These are phyloP conservation scores for Mohoua ochrocephala DNA, from an alignment of 2,113 vertebrate species.

Conservation along the genomic window DNA sequence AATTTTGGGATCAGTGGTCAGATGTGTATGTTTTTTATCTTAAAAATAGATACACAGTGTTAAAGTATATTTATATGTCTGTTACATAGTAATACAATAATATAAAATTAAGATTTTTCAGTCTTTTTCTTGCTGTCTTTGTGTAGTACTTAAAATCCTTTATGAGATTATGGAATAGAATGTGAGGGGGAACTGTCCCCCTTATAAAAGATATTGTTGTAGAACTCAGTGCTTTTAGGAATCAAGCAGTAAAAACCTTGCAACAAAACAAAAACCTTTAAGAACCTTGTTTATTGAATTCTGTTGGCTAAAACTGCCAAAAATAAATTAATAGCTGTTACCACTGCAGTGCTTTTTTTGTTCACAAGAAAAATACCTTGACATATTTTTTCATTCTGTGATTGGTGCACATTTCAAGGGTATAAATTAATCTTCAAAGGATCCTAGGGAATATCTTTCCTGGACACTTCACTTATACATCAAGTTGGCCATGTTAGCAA, in stretches of 20 bases:
- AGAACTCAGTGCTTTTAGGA: neutral
- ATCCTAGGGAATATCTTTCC: constrained; percentile 69
- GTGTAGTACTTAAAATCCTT: neutral
- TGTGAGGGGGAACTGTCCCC: neutral
- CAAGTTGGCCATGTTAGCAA: constrained; percentile 76
- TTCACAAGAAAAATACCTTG: constrained; percentile 73
- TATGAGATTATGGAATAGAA: neutral
- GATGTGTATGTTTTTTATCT: neutral
- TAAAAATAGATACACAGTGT: neutral
- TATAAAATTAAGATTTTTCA: neutral
- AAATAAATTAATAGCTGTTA: constrained; percentile 69
- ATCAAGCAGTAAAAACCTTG: neutral
- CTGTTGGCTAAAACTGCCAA: constrained; percentile 64
- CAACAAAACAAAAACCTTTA: constrained; percentile 41
- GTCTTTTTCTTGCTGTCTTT: neutral
- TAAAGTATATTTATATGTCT: neutral
- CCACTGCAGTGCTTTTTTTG: constrained; percentile 57
- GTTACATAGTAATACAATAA: neutral
- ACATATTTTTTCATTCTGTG: constrained; percentile 77
- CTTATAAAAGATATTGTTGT: neutral
- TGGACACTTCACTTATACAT: constrained; percentile 73
- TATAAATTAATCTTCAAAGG: constrained; percentile 79
- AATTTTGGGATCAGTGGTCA: neutral
- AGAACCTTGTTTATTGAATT: constrained; percentile 65
- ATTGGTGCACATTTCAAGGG: constrained; percentile 73